These are phyloP conservation scores for Lemur catta DNA, from an alignment of 2,797 vertebrate species.

Conservation along the genomic window DNA sequence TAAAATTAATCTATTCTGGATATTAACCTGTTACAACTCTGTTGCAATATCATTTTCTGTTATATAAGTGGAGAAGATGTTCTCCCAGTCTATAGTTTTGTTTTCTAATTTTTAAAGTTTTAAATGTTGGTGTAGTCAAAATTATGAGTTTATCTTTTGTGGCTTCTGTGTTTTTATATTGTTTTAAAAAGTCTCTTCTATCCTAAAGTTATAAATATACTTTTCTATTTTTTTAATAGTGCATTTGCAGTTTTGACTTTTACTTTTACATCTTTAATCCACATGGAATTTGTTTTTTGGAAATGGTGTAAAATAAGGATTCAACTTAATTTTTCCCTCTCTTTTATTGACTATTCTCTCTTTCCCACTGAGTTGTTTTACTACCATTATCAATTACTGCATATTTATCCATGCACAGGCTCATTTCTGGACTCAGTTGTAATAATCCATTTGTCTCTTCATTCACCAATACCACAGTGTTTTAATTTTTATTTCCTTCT, in stretches of 20 bases:
- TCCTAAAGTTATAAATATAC: not conserved
- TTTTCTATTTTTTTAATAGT: not conserved
- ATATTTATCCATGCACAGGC: not conserved
- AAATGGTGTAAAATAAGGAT: not conserved
- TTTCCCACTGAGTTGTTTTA: not conserved
- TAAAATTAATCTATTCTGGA: not conserved
- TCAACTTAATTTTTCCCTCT: not conserved
- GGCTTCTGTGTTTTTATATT: not conserved
- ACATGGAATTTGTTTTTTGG: not conserved
- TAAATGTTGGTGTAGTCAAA: not conserved
- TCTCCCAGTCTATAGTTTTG: not conserved
- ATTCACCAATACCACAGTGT: not conserved
- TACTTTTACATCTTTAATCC: not conserved
- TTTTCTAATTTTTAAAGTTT: not conserved
- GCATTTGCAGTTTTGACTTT: not conserved
- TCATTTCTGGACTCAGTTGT: not conserved
- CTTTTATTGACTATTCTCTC: not conserved
- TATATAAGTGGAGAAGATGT: not conserved
- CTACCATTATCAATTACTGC: not conserved
- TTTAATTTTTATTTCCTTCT: constrained; percentile 23
- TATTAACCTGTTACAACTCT: not conserved
- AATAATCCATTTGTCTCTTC: not conserved
- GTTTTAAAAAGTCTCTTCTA: not conserved
- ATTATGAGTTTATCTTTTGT: not conserved
- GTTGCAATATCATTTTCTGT: not conserved